Conservation (phyloP, 2,113 vertebrate species). For the Baryphthengus martii region DNA sequence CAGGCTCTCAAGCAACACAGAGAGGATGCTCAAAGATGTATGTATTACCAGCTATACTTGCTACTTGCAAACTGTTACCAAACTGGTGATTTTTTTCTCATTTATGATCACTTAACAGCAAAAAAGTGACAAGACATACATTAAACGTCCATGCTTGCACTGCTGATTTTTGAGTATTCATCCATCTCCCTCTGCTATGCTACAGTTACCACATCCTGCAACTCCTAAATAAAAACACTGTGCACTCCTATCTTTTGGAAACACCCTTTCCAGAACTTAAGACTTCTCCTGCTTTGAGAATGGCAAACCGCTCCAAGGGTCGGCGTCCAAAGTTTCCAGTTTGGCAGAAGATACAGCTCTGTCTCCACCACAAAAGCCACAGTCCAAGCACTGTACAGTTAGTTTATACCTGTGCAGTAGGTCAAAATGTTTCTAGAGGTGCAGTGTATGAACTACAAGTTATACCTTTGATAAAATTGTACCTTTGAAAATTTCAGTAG, state of each 20-base stretch:
- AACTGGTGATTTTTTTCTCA: background rate
- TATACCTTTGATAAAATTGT: background rate
- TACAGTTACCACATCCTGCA: background rate
- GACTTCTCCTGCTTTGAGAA: background rate
- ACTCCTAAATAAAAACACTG: background rate
- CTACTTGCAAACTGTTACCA: background rate
- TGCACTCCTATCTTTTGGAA: background rate
- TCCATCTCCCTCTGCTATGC: accelerated
- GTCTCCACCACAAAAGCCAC: background rate
- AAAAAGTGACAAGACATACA: background rate
- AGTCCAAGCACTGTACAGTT: too few species aligned
- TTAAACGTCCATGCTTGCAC: background rate
- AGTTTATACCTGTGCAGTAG: background rate
- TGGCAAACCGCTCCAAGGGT: background rate
- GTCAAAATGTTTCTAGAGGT: background rate
- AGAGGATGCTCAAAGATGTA: background rate
- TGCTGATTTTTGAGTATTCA: background rate
- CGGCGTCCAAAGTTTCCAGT: background rate
- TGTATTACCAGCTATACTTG: accelerated
- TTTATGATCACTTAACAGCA: background rate
- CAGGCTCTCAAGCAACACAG: background rate
- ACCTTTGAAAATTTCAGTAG: background rate
- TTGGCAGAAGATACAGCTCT: background rate
- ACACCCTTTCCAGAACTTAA: background rate
- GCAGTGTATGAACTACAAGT: background rate